phyloP scores from a whole-genome alignment of 2,888 invertebrate genomes.

The Netelia fuscicornis region DNA sequence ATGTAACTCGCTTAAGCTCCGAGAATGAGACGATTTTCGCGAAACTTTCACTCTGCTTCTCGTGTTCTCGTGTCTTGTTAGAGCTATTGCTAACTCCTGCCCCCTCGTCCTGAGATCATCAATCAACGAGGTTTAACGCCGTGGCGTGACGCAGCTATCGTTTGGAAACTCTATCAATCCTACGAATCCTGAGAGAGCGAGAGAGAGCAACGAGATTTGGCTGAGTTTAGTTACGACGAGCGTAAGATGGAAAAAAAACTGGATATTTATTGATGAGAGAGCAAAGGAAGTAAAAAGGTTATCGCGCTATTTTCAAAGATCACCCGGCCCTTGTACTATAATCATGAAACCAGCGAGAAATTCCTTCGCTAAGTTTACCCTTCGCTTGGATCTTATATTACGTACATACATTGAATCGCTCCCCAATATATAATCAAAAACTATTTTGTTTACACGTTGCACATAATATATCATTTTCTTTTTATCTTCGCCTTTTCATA shows the following conservation, averaged over 20 bases:
- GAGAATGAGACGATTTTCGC: slow-evolving; percentile 11
- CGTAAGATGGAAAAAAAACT: background rate
- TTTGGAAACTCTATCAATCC: slow-evolving; percentile 49
- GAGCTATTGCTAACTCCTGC: background rate
- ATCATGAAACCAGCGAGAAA: background rate
- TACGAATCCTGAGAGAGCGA: slow-evolving; percentile 23
- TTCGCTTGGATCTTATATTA: background rate
- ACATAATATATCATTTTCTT: background rate
- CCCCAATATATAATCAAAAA: background rate
- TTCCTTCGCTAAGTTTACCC: background rate
- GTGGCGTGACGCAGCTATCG: slow-evolving; percentile 44
- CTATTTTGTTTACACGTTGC: background rate
- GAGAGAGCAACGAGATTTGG: background rate
- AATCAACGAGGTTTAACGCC: slow-evolving; percentile 48
- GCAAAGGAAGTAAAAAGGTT: background rate
- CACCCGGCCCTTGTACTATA: background rate
- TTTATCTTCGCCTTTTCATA: background rate
- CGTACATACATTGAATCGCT: background rate
- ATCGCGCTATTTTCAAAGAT: background rate
- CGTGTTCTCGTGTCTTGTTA: background rate
- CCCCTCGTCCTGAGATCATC: slow-evolving; percentile 15
- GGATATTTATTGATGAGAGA: background rate
- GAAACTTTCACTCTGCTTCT: slow-evolving; percentile 28
- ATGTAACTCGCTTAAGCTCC: background rate
- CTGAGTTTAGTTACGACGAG: background rate